Base-by-base conservation (phyloP, 2,797 vertebrate genomes). In the Odontamblyopus rebecca region DNA sequence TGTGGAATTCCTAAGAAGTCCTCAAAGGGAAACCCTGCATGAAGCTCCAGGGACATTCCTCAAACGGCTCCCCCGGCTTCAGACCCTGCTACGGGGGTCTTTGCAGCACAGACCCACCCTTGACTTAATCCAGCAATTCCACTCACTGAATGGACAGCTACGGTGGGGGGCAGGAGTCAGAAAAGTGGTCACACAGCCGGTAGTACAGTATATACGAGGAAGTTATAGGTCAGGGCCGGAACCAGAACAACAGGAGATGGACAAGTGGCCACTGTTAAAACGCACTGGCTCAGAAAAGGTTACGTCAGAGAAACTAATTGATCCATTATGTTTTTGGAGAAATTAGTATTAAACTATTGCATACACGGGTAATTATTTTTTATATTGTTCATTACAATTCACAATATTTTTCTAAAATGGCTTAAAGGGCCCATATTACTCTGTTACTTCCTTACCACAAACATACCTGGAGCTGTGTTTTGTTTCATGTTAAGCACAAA, bases 21-120 rank as follows among this genome's bases (percentile, higher is more conserved):
- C 61, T 69, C 59, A 61, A 71, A 18, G 19, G 53, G 41, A 68
- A 74, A 48, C 67, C 50, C 68, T 29, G 18, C 67, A 19, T 64
- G 12, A n/a, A 59, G 75, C 73, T 72, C 54, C 63, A 71, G 70
- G 78, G 78, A 78, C 72, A 87, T 90, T 91, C 85, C 86, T 88
- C 84, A 88, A 76, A 90, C 82, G 83, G 82, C 69, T 69, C 77
- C 29, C 48, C 76, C 73, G 65, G 51, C 79, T 68, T 74, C 75
- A 13, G 78, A 70, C 59, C 67, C 67, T 63, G 71, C 35, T 18
- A 65, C 61, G 51, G 53, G 38, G 61, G 61, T 48, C 27, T 67
- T 80, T 53, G 67, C 19, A 76, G 59, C 11, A 27, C 0, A 57
- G 23, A 26, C 23, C 23, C 53, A 54, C 62, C 50, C 13, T 18